Evolutionary conservation across 2,888 invertebrate species (phyloP).

Genomic region (Tetranychus truncatus): DNA sequence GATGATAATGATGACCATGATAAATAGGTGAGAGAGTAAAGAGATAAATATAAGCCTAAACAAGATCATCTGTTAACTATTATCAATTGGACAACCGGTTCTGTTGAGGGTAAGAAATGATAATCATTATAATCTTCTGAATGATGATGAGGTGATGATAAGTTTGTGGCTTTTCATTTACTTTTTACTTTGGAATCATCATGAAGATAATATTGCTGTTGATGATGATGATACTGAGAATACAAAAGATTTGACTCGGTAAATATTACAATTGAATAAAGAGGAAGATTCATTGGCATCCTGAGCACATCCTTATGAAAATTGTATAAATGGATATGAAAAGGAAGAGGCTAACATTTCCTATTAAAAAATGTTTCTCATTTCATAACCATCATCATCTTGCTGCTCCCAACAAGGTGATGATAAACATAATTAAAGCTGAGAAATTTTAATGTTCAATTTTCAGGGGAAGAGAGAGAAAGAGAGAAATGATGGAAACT

Average conservation of each 20-base stretch:
- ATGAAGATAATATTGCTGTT: background rate
- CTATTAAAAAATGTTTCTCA: background rate
- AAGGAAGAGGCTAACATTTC: background rate
- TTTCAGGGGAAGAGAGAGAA: background rate
- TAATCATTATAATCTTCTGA: background rate
- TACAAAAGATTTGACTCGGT: background rate
- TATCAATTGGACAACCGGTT: slow-evolving; percentile 1
- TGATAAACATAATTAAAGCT: background rate
- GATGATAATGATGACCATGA: background rate
- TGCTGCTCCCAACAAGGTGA: background rate
- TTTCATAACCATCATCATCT: too few relatives aligned
- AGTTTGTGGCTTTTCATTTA: background rate
- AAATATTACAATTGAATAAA: background rate
- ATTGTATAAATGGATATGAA: background rate
- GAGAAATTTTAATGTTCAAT: background rate
- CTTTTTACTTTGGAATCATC: background rate
- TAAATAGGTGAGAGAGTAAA: background rate
- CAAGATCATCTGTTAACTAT: background rate
- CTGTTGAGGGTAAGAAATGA: background rate
- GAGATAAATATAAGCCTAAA: background rate
- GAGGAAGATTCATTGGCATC: background rate
- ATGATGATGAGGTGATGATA: slow-evolving; percentile 1
- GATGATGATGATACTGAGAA: background rate
- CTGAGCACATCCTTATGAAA: background rate
- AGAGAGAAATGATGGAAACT: background rate